Conservation (phyloP, 2,113 vertebrate genomes). For the Picathartes gymnocephalus region DNA sequence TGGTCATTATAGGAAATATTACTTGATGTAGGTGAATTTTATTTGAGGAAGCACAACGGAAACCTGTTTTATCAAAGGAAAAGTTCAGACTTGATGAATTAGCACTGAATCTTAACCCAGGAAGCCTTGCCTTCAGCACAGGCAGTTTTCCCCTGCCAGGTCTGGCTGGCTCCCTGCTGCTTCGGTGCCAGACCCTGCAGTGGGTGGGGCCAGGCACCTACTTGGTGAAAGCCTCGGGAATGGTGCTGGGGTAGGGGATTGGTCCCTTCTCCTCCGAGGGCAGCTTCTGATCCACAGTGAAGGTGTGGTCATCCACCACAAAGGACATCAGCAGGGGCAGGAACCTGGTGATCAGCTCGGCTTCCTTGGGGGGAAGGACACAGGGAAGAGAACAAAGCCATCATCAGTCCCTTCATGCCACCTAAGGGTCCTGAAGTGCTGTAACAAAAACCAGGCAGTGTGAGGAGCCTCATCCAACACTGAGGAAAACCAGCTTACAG, state of each 20-base stretch:
- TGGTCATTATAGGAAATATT: not conserved
- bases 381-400: not conserved
- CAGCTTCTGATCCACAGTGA: constrained; percentile 91
- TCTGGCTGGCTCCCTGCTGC: not conserved
- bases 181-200: not conserved
- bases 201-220: not conserved
- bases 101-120: not conserved
- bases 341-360: constrained; percentile 91
- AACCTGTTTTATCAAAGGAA: not conserved
- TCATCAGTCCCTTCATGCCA: not conserved
- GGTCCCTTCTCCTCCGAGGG: constrained; percentile 88
- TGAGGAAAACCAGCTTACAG: not conserved
- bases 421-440: not conserved
- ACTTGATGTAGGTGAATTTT: not conserved
- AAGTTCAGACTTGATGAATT: not conserved
- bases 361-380: constrained; percentile 73
- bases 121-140: not conserved
- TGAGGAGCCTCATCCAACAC: not conserved
- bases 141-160: not conserved
- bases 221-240: constrained; percentile 90
- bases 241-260: constrained; percentile 77
- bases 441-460: not conserved
- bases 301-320: constrained; percentile 92
- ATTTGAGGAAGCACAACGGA: not conserved
- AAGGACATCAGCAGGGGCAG: constrained; percentile 93